These are phyloP conservation scores for Dunckerocampus dactyliophorus DNA, from an alignment of 2,113 vertebrate species.

Conservation along the genomic window DNA sequence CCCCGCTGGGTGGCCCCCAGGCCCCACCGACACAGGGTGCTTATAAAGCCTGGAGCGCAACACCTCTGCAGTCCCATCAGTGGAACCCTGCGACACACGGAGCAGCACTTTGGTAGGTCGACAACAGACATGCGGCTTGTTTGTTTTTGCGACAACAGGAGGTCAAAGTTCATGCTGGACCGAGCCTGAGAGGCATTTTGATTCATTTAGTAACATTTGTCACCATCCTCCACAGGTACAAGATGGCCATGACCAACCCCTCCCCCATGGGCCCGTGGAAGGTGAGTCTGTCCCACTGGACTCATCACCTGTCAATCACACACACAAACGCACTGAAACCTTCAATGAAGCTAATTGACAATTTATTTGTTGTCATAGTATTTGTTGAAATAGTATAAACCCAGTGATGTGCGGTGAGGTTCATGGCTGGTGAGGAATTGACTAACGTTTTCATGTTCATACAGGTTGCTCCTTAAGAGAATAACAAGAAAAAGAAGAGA, in stretches of 20 bases:
- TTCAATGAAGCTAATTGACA: too few species aligned
- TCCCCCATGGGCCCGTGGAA: constrained; percentile 89
- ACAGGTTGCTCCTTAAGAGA: too few species aligned
- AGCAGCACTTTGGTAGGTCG: constrained; percentile 69
- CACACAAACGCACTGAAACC: too few species aligned
- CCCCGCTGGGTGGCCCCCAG: constrained; percentile 10
- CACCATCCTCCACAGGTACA: constrained; percentile 43
- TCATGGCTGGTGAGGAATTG: too few species aligned
- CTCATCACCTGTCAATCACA: too few species aligned
- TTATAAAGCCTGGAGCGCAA: constrained; percentile 68
- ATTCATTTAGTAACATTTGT: background rate
- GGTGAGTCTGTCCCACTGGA: constrained; percentile 62
- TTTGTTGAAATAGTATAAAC: too few species aligned
- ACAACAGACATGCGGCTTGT: constrained; percentile 1
- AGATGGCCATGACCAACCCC: constrained; percentile 88
- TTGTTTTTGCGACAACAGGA: constrained; percentile 28
- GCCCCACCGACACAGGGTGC: constrained; percentile 27
- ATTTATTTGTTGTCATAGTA: too few species aligned
- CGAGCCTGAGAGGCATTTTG: too few species aligned
- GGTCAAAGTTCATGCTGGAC: background rate
- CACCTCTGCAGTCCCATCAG: constrained; percentile 59
- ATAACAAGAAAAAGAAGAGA: too few species aligned
- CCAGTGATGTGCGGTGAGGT: too few species aligned
- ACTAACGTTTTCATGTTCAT: too few species aligned
- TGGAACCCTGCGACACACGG: constrained; percentile 64